Conservation (phyloP, 2,797 vertebrate genomes). For the Podarcis siculus region DNA sequence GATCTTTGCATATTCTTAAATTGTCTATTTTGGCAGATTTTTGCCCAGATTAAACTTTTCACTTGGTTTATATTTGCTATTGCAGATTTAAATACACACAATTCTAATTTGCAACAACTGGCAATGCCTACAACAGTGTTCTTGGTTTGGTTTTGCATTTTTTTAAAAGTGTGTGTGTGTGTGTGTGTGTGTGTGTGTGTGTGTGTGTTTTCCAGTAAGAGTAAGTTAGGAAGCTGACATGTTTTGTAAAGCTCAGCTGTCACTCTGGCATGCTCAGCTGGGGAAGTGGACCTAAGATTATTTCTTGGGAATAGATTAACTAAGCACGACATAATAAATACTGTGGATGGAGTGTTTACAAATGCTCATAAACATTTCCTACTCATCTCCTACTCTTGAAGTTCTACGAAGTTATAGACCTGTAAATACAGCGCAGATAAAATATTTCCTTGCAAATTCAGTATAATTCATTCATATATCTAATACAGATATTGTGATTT, state of each 20-base stretch:
- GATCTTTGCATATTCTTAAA: neutral
- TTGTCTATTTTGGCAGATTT: neutral
- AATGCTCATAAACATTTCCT: slow-evolving; percentile 30
- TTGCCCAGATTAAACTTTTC: slow-evolving; percentile 18
- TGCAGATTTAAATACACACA: neutral
- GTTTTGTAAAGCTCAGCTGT: neutral
- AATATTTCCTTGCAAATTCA: slow-evolving; percentile 37
- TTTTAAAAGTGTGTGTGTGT: neutral
- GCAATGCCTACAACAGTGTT: neutral
- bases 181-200: neutral
- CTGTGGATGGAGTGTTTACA: neutral
- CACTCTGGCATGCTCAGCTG: neutral
- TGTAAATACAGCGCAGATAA: slow-evolving; percentile 31
- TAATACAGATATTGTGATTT: slow-evolving; percentile 46
- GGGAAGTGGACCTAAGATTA: neutral
- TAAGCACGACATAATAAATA: slow-evolving; percentile 50
- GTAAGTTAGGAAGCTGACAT: slow-evolving; percentile 7
- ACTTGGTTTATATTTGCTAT: slow-evolving; percentile 40
- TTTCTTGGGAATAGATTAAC: neutral
- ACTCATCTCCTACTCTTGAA: slow-evolving; percentile 17
- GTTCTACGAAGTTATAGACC: slow-evolving; percentile 46
- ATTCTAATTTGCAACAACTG: neutral
- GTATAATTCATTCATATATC: slow-evolving; percentile 18
- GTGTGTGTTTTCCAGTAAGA: slow-evolving; percentile 19
- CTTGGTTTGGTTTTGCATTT: neutral